Evolutionary conservation across 1,140 invertebrate genomes (phyloP).

Genomic region (Brachionus sp.): DNA sequence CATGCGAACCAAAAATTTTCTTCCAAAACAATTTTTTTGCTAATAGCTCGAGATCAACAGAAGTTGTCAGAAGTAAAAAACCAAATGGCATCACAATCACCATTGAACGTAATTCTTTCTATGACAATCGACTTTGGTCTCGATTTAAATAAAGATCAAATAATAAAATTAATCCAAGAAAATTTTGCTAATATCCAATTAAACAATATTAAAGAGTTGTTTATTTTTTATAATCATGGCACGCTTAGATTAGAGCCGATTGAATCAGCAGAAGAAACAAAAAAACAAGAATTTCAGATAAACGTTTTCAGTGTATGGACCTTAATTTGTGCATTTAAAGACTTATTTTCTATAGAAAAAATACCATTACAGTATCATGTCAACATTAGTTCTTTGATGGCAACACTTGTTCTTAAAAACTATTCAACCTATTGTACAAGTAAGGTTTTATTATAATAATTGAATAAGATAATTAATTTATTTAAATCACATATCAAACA

Average conservation of each 20-base stretch:
- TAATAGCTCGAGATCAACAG: conserved; percentile 14
- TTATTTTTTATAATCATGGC: conserved; percentile 35
- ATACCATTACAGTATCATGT: conserved; percentile 18
- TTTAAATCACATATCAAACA: background rate
- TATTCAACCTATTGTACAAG: conserved; percentile 24
- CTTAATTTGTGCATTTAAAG: background rate
- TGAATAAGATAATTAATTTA: background rate
- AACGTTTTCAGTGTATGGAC: conserved; percentile 35
- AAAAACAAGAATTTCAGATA: conserved; percentile 10
- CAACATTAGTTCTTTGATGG: conserved; percentile 28
- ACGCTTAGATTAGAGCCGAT: background rate
- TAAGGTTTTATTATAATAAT: background rate
- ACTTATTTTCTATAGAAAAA: background rate
- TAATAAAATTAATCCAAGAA: background rate
- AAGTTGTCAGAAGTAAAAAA: background rate
- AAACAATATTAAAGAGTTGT: background rate
- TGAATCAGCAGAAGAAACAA: background rate
- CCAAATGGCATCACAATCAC: background rate
- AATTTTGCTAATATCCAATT: background rate
- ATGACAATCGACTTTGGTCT: background rate
- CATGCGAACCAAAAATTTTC: background rate
- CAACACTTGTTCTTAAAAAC: background rate
- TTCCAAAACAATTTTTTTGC: background rate
- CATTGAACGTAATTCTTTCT: background rate
- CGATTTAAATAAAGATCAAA: background rate